A percentile compares a stretch with the other conserved stretches of the same genome.
phyloP scores from a whole-genome alignment of 2,113 vertebrate species.

The Gobiocypris rarus region DNA sequence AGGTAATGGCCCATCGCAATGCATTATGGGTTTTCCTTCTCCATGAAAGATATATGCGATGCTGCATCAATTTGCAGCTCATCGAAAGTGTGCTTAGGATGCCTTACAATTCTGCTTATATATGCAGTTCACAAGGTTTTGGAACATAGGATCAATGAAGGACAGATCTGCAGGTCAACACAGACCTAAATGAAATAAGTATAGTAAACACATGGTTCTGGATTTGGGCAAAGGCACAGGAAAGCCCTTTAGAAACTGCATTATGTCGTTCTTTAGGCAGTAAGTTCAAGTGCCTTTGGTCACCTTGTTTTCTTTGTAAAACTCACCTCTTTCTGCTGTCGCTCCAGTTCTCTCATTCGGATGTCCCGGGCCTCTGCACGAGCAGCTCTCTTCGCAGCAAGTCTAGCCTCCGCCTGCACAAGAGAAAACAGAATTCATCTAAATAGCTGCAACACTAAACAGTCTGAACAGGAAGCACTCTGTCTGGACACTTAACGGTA shows the following conservation, averaged over 20 bases:
- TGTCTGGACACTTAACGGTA: neutral
- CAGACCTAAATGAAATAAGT: neutral
- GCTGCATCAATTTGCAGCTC: neutral
- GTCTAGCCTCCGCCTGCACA: conserved; percentile 91
- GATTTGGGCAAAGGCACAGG: neutral
- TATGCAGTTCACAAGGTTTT: neutral
- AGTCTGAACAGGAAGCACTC: neutral
- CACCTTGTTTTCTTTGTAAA: neutral
- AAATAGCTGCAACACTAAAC: neutral
- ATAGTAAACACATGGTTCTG: neutral
- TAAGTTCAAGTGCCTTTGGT: neutral
- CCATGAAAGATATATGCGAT: neutral
- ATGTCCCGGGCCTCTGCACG: conserved; percentile 97
- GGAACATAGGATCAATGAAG: neutral
- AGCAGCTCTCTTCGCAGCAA: conserved; percentile 94
- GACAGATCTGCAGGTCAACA: neutral
- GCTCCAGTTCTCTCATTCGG: conserved; percentile 94
- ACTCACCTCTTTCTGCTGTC: conserved; percentile 95
- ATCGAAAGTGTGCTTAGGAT: neutral
- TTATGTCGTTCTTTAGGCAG: neutral
- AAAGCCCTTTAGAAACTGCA: neutral
- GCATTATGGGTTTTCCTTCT: neutral
- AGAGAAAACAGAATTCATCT: conserved; percentile 39
- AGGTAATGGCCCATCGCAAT: neutral
- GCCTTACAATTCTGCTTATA: neutral